phyloP scores from a whole-genome alignment of 2,113 vertebrate species.

The Colistium nudipinnis region DNA sequence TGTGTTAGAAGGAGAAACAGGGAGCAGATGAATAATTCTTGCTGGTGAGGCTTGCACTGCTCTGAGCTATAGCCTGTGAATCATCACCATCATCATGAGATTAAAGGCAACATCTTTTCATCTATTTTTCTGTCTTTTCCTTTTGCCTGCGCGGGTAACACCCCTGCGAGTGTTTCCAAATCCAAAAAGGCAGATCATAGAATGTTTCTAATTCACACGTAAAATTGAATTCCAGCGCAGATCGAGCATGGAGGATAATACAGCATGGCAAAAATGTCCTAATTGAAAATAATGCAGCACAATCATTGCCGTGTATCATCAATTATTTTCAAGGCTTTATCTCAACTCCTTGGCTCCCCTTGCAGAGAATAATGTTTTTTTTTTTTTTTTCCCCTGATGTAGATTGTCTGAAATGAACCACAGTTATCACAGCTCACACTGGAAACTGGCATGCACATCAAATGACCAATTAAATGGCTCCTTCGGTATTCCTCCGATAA shows the following conservation, averaged over 20 bases:
- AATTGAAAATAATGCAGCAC: constrained; percentile 55
- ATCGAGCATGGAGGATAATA: constrained; percentile 34
- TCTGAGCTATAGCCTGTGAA: constrained; percentile 58
- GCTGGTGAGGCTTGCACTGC: constrained; percentile 52
- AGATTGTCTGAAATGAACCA: constrained; percentile 51
- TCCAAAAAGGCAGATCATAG: constrained; percentile 36
- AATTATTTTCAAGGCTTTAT: constrained; percentile 59
- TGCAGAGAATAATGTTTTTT: constrained; percentile 41
- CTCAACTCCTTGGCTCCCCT: constrained; percentile 43
- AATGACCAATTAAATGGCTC: constrained; percentile 50
- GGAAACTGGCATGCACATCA: constrained; percentile 36
- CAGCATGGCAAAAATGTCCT: constrained; percentile 43
- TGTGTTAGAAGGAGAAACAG: constrained; percentile 21
- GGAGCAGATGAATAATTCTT: constrained; percentile 57
- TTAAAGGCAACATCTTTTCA: constrained; percentile 63
- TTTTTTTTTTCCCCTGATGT: constrained; percentile 44
- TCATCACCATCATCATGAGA: constrained; percentile 57
- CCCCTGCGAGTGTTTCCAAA: constrained; percentile 44
- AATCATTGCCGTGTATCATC: constrained; percentile 61
- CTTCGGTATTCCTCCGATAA: constrained; percentile 42
- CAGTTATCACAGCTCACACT: constrained; percentile 42
- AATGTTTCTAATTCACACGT: constrained; percentile 37
- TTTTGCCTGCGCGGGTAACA: constrained; percentile 24
- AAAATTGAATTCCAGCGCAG: constrained; percentile 54
- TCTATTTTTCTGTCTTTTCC: constrained; percentile 50